Evolutionary conservation across 2,888 invertebrate species (phyloP).

Genomic region (Xanthostigma xanthostigma): DNA sequence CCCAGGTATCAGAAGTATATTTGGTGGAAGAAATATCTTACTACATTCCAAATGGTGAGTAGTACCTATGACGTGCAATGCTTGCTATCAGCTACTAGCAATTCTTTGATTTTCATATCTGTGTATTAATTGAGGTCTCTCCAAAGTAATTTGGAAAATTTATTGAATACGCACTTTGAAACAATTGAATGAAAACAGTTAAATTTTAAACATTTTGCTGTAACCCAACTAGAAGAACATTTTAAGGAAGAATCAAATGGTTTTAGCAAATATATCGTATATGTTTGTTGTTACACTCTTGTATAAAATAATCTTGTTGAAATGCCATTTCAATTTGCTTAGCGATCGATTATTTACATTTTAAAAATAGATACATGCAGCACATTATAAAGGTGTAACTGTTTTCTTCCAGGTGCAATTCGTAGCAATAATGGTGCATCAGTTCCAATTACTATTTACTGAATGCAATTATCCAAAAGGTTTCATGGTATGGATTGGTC

Average conservation of each 20-base stretch:
- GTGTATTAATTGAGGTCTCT: too few species aligned
- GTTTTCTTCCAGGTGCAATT: constrained; percentile 63
- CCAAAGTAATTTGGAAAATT: too few species aligned
- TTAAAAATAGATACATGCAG: too few species aligned
- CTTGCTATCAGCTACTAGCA: too few species aligned
- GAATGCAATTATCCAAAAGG: constrained; percentile 84
- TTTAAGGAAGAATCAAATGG: too few species aligned
- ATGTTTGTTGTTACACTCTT: not conserved
- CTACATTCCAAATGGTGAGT: constrained; percentile 84
- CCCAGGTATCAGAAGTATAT: constrained; percentile 84
- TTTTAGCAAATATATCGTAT: not conserved
- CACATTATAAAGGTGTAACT: not conserved
- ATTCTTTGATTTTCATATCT: too few species aligned
- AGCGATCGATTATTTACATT: constrained; percentile 1
- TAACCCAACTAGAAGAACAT: too few species aligned
- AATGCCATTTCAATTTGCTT: not conserved
- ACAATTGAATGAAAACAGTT: too few species aligned
- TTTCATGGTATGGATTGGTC: constrained; percentile 87
- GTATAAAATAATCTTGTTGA: not conserved
- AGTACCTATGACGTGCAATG: too few species aligned
- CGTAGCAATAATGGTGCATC: constrained; percentile 79
- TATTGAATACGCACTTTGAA: too few species aligned
- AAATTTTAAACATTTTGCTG: too few species aligned
- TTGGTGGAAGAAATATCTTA: constrained; percentile 97
- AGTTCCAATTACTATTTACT: constrained; percentile 77